These are phyloP conservation scores for Erebia epiphron DNA, from an alignment of 2,888 invertebrate species.

Conservation along the genomic window DNA sequence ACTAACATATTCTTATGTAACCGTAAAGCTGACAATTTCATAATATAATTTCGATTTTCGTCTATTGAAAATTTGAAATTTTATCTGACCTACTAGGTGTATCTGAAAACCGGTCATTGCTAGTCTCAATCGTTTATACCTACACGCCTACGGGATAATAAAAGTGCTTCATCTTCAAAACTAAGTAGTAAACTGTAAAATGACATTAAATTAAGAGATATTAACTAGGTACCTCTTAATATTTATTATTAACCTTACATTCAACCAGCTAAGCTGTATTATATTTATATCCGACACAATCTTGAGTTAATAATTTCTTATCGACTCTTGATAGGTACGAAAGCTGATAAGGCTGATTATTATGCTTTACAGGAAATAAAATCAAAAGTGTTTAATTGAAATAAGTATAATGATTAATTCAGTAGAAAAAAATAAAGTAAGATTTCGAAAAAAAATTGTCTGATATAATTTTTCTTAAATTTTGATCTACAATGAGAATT, in stretches of 20 bases:
- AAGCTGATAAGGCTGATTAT: conserved; percentile 36
- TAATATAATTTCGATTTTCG: not conserved
- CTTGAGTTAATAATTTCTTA: conserved; percentile 42
- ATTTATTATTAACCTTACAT: conserved; percentile 33
- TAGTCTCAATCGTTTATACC: not conserved
- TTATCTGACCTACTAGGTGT: not conserved
- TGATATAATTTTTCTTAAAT: not conserved
- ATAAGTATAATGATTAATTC: conserved; percentile 6
- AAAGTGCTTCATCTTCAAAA: not conserved
- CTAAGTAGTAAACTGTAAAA: not conserved
- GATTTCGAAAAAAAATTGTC: not conserved
- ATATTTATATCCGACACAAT: conserved; percentile 38
- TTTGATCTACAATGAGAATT: conserved; percentile 9
- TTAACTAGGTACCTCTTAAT: not conserved
- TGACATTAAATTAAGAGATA: not conserved
- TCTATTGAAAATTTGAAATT: too few relatives aligned
- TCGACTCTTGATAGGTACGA: conserved; percentile 32
- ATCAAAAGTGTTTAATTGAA: conserved; percentile 8
- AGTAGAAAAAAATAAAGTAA: not conserved
- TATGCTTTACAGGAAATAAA: conserved; percentile 29
- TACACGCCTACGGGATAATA: not conserved
- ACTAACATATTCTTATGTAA: not conserved
- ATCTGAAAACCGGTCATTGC: not conserved
- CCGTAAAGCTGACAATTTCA: not conserved
- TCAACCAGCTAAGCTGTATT: conserved; percentile 16